Percentiles rank a stretch among this genome's conserved stretches.
Conservation (phyloP, 2,888 invertebrate species). For the Phyto melanocephala region DNA sequence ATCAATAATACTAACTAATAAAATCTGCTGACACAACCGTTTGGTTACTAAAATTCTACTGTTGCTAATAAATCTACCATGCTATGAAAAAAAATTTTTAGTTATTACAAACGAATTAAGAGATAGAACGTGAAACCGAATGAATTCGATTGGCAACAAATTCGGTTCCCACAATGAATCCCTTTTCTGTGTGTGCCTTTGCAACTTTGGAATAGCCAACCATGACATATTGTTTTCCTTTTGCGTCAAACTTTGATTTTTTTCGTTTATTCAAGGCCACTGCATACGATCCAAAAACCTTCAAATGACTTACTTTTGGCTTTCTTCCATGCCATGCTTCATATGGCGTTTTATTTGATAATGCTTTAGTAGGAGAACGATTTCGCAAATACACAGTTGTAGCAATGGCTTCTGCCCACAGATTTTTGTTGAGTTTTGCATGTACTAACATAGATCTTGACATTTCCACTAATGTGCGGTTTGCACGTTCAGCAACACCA, state of each 20-base stretch:
- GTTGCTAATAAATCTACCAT: too few species aligned
- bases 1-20: too few species aligned
- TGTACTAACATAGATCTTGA: slow-evolving; percentile 69
- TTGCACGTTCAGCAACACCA: slow-evolving; percentile 63
- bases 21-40: too few species aligned
- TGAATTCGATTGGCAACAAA: too few species aligned
- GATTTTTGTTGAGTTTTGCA: slow-evolving; percentile 62
- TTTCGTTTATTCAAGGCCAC: slow-evolving; percentile 1
- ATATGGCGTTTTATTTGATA: not conserved
- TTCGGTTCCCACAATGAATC: too few species aligned
- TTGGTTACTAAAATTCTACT: too few species aligned
- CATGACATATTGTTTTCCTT: slow-evolving; percentile 7
- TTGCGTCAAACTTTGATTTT: not conserved
- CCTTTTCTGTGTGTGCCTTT: too few species aligned
- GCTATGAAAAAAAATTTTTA: too few species aligned
- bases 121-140: too few species aligned
- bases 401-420: slow-evolving; percentile 65
- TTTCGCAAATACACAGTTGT: not conserved
- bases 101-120: too few species aligned
- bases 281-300: slow-evolving; percentile 3
- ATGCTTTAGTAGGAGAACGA: not conserved
- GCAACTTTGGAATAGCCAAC: not conserved
- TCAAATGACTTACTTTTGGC: slow-evolving; percentile 18
- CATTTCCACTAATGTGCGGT: slow-evolving; percentile 63
- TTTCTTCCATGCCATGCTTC: slow-evolving; percentile 1